phyloP scores from a whole-genome alignment of 2,113 vertebrate species.

The Odocoileus virginianus region DNA sequence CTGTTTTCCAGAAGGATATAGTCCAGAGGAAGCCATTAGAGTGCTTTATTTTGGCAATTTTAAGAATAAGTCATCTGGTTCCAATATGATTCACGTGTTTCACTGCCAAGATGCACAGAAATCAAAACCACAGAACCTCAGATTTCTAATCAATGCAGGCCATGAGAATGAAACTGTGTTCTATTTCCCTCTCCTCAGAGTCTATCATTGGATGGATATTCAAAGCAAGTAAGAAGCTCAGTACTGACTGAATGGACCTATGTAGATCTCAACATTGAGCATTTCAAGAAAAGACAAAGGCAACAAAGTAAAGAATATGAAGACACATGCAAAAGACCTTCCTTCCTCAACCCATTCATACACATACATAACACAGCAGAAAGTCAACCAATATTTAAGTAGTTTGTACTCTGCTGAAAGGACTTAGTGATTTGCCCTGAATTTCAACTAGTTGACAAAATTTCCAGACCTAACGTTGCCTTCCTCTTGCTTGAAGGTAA shows the following conservation, averaged over 20 bases:
- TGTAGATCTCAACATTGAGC: background rate
- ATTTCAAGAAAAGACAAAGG: background rate
- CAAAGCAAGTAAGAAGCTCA: background rate
- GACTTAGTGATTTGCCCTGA: background rate
- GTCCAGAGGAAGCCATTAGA: background rate
- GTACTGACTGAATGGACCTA: background rate
- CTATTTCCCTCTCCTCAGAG: background rate
- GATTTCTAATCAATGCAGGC: background rate
- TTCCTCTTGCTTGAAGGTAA: background rate
- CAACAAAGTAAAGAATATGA: background rate
- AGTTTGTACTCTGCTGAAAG: background rate
- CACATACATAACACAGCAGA: background rate
- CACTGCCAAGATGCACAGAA: background rate
- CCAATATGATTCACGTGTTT: background rate
- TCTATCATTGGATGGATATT: background rate
- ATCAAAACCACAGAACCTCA: background rate
- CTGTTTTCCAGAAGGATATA: background rate
- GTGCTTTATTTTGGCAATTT: background rate
- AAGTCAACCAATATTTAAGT: background rate
- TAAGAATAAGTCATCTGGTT: background rate
- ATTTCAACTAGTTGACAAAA: fast-evolving
- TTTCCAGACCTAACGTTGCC: background rate
- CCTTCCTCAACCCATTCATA: background rate
- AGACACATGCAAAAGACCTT: background rate
- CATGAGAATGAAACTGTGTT: background rate